phyloP scores from a whole-genome alignment of 1,140 invertebrate genomes.

The Zaprionus ornatus region DNA sequence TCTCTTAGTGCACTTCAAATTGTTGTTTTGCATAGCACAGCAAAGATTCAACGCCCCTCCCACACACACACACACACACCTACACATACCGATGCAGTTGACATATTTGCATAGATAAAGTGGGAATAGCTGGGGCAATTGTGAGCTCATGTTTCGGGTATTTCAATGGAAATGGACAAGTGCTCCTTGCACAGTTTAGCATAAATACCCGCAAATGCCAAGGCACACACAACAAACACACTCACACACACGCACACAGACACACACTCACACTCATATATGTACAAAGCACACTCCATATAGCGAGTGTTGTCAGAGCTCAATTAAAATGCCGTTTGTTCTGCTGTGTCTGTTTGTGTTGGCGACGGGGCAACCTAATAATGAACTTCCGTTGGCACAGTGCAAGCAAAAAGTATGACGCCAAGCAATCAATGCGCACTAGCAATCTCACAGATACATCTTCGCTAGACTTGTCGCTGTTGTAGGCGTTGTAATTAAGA shows the following conservation, averaged over 20 bases:
- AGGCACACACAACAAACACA: not conserved
- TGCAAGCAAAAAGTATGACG: slow-evolving; percentile 66
- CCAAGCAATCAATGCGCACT: slow-evolving; percentile 58
- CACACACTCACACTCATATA: slow-evolving; percentile 9
- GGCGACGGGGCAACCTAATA: slow-evolving; percentile 56
- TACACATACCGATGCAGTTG: not conserved
- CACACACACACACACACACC: slow-evolving; percentile 1
- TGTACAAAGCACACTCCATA: slow-evolving; percentile 19
- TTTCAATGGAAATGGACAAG: slow-evolving; percentile 30
- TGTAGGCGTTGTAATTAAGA: slow-evolving; percentile 41
- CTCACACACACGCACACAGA: not conserved
- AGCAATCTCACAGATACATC: slow-evolving; percentile 29
- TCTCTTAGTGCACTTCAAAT: slow-evolving; percentile 36
- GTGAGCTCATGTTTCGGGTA: slow-evolving; percentile 49
- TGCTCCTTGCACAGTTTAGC: slow-evolving; percentile 33
- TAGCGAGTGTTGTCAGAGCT: slow-evolving; percentile 38
- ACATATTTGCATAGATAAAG: slow-evolving; percentile 9
- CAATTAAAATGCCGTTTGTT: slow-evolving; percentile 75
- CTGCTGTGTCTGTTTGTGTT: slow-evolving; percentile 17
- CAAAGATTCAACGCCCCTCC: slow-evolving; percentile 18
- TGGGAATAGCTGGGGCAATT: not conserved
- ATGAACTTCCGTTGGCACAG: slow-evolving; percentile 59
- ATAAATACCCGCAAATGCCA: slow-evolving; percentile 30
- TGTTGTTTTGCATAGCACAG: slow-evolving; percentile 43
- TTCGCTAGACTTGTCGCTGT: slow-evolving; percentile 21